Percentiles rank a stretch among this genome's conserved stretches.
These are phyloP conservation scores for Oreochromis spilurus DNA, from an alignment of 2,113 vertebrate species.

Conservation along the genomic window DNA sequence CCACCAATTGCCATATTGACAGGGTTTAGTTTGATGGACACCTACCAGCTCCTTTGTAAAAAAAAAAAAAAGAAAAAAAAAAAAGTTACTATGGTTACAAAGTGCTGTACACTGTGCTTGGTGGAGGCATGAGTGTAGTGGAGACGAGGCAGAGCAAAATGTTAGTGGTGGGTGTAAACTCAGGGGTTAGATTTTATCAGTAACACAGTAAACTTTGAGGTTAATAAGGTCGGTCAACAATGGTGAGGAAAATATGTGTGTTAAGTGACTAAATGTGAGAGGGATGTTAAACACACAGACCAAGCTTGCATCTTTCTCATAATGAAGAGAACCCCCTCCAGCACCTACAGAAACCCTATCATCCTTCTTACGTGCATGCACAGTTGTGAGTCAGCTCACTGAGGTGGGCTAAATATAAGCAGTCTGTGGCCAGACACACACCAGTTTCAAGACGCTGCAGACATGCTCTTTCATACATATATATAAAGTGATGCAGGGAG, in stretches of 20 bases:
- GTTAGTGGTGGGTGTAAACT: neutral
- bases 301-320: neutral
- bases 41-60: constrained; percentile 10
- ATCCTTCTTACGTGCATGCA: neutral
- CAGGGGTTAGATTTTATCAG: neutral
- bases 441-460: neutral
- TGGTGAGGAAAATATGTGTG: neutral
- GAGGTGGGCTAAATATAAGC: constrained; percentile 12
- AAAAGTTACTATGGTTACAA: constrained; percentile 68
- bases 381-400: constrained; percentile 1
- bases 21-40: constrained; percentile 48
- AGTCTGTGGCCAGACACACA: neutral
- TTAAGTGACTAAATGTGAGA: neutral
- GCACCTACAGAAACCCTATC: neutral
- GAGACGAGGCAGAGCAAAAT: neutral
- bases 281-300: neutral
- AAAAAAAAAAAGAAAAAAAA: neutral
- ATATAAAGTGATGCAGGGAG: neutral
- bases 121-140: neutral
- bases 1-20: constrained; percentile 17
- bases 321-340: neutral
- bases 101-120: constrained; percentile 5
- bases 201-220: neutral
- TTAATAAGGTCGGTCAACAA: neutral
- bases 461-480: neutral